Percentiles rank a stretch among this genome's conserved stretches.
These are phyloP conservation scores for Ectropis grisescens DNA, from an alignment of 1,140 invertebrate species.

Conservation along the genomic window DNA sequence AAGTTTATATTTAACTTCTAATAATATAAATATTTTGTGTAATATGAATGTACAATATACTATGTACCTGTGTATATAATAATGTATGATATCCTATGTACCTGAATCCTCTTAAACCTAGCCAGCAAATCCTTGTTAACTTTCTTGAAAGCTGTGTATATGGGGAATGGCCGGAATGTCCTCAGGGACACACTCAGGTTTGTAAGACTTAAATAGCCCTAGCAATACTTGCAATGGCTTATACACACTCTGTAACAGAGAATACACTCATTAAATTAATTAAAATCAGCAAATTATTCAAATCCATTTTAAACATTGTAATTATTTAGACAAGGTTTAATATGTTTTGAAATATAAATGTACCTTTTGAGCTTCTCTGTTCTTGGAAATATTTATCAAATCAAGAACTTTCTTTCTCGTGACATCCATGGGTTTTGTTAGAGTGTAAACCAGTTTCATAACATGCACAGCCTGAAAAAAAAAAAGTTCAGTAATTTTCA, in stretches of 20 bases:
- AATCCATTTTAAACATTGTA: too few relatives aligned
- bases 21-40: too few relatives aligned
- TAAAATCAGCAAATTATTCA: too few relatives aligned
- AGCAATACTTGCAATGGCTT: slow-evolving; percentile 48
- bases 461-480: slow-evolving; percentile 42
- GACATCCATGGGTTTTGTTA: slow-evolving; percentile 58
- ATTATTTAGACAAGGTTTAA: too few relatives aligned
- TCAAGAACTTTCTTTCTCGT: slow-evolving; percentile 49
- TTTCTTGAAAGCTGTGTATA: slow-evolving; percentile 52
- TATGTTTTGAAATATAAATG: too few relatives aligned
- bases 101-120: slow-evolving; percentile 47
- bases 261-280: too few relatives aligned
- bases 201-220: slow-evolving; percentile 62
- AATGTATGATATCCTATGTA: too few relatives aligned
- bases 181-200: slow-evolving; percentile 61
- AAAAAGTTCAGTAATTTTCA: too few relatives aligned
- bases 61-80: too few relatives aligned
- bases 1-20: too few relatives aligned
- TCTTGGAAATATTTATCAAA: slow-evolving; percentile 45
- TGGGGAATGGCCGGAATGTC: slow-evolving; percentile 48
- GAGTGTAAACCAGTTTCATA: slow-evolving; percentile 52
- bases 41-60: too few relatives aligned
- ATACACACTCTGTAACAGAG: too few relatives aligned
- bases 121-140: slow-evolving; percentile 33
- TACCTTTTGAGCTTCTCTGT: slow-evolving; percentile 52